Conservation (phyloP, 30 jellyfish, hydroid and myxozoan species). For the Aurelia aurita complex sp. Pacific region DNA sequence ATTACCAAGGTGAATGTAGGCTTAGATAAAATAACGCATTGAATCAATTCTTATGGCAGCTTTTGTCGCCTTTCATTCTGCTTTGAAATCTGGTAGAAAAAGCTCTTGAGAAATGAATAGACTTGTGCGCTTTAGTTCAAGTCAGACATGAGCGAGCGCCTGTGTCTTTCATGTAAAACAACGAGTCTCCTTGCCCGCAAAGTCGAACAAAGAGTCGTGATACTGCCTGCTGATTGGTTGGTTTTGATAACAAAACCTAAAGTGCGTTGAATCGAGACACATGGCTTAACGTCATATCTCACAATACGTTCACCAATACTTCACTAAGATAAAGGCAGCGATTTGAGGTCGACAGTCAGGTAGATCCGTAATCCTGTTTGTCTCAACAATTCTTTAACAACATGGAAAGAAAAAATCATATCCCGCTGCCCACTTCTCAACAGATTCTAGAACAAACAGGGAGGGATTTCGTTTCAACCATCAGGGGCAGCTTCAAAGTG, state of each 20-base stretch:
- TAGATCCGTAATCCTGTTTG: constrained; percentile 71
- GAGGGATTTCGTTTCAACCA: constrained; percentile 71
- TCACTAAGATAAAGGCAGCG: constrained; percentile 75
- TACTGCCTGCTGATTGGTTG: constrained; percentile 74
- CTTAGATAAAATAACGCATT: constrained; percentile 21
- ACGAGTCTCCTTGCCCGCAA: constrained; percentile 63
- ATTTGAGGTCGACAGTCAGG: constrained; percentile 77
- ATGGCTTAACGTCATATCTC: constrained; percentile 80
- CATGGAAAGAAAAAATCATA: constrained; percentile 79
- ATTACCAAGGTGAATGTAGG: constrained; percentile 36
- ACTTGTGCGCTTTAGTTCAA: constrained; percentile 25
- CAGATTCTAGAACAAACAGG: constrained; percentile 68
- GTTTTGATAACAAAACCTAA: constrained; percentile 72
- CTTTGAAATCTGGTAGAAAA: constrained; percentile 42
- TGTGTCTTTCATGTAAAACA: constrained; percentile 45
- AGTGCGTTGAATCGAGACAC: constrained; percentile 84
- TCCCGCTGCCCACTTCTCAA: constrained; percentile 81
- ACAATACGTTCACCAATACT: constrained; percentile 79
- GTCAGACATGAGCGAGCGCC: constrained; percentile 38
- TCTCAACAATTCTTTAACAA: constrained; percentile 79
- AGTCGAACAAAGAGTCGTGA: constrained; percentile 67
- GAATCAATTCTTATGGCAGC: constrained; percentile 22
- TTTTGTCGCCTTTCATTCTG: constrained; percentile 23
- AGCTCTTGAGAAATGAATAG: constrained; percentile 22
- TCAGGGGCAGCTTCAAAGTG: constrained; percentile 63